A percentile compares a stretch with the other conserved stretches of the same genome.
These are phyloP conservation scores for Drosophila kuntzei DNA, from an alignment of 2,888 invertebrate genomes.

Conservation along the genomic window DNA sequence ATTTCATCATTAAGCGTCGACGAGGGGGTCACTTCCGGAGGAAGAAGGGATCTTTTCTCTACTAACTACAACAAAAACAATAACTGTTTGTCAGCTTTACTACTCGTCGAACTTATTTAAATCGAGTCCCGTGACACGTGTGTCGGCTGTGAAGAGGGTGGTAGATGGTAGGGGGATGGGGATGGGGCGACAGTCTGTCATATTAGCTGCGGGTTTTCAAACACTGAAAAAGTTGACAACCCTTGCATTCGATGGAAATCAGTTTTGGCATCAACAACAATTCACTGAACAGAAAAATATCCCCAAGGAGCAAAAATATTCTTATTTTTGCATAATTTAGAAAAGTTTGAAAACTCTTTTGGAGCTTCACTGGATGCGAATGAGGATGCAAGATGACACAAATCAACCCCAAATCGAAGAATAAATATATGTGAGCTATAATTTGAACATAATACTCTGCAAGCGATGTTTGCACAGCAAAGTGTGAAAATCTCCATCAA, in stretches of 20 bases:
- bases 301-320: slow-evolving; percentile 65
- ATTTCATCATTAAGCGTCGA: slow-evolving; percentile 68
- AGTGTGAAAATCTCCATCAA: slow-evolving; percentile 11
- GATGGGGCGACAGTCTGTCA: slow-evolving; percentile 40
- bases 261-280: slow-evolving; percentile 67
- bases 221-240: slow-evolving; percentile 52
- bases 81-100: slow-evolving; percentile 64
- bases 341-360: slow-evolving; percentile 64
- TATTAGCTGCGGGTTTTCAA: slow-evolving; percentile 63
- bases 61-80: slow-evolving; percentile 32
- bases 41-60: slow-evolving; percentile 1
- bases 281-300: slow-evolving; percentile 79
- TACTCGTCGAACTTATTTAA: slow-evolving; percentile 72
- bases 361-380: slow-evolving; percentile 14
- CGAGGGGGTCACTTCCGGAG: not conserved
- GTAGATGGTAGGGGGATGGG: not conserved
- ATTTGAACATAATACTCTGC: slow-evolving; percentile 64
- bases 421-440: slow-evolving; percentile 52
- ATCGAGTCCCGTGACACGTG: slow-evolving; percentile 68
- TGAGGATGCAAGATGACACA: slow-evolving; percentile 53
- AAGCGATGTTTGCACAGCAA: slow-evolving; percentile 14
- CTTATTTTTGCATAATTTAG: slow-evolving; percentile 72
- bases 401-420: slow-evolving; percentile 65
- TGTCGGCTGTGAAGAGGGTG: slow-evolving; percentile 3
- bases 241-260: slow-evolving; percentile 67